These are phyloP conservation scores for Pteropus alecto DNA, from an alignment of 2,113 vertebrate genomes.

Conservation along the genomic window DNA sequence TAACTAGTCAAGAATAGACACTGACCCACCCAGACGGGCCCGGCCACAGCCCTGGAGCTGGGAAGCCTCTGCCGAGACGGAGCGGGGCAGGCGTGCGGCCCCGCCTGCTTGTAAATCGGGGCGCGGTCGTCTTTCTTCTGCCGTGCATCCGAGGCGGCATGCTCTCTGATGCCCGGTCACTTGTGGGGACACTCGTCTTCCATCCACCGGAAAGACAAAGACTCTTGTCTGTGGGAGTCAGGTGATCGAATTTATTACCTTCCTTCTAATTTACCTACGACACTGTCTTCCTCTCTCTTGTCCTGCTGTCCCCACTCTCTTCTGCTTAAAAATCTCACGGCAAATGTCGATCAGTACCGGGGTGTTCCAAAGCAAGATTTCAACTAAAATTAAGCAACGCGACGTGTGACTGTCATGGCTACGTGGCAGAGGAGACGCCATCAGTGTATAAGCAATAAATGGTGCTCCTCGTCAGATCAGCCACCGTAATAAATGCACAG, in stretches of 20 bases:
- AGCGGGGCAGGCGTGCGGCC: background rate
- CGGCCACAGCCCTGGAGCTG: background rate
- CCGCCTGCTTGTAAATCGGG: background rate
- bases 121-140: rapidly evolving
- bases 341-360: slow-evolving; percentile 37
- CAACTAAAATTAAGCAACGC: slow-evolving; percentile 34
- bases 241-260: background rate
- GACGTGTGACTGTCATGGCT: slow-evolving; percentile 50
- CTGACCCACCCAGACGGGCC: background rate
- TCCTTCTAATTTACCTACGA: slow-evolving; percentile 36
- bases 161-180: background rate
- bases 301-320: background rate
- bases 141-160: too few relatives aligned
- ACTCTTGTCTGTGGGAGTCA: background rate
- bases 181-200: too few relatives aligned
- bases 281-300: background rate
- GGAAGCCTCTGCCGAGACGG: background rate
- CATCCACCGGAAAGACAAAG: background rate
- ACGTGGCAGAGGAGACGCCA: slow-evolving; percentile 46
- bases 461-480: slow-evolving; percentile 71
- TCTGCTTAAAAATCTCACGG: background rate
- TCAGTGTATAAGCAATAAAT: slow-evolving; percentile 71
- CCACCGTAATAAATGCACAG: slow-evolving; percentile 74
- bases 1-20: background rate
- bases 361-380: background rate